phyloP scores from a whole-genome alignment of 2,888 invertebrate species.

The Atethmia centrago region DNA sequence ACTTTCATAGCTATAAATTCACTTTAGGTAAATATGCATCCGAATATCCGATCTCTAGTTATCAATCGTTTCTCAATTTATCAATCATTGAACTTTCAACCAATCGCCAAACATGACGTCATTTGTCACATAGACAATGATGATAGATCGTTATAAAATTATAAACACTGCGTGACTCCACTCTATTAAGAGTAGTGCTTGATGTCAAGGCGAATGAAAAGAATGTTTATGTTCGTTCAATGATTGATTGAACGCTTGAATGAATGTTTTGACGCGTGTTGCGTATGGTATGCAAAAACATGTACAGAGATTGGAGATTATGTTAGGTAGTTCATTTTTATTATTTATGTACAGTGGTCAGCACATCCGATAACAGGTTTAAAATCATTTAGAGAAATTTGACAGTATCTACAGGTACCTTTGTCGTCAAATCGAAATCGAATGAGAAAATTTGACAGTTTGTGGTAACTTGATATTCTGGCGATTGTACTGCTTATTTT shows the following conservation, averaged over 20 bases:
- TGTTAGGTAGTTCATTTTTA: neutral
- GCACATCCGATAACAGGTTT: no score
- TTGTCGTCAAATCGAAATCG: no score
- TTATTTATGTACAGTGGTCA: neutral
- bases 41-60: no score
- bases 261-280: constrained; percentile 37
- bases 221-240: constrained; percentile 20
- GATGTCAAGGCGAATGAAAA: constrained; percentile 53
- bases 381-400: no score
- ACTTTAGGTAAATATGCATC: no score
- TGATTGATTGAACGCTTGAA: constrained; percentile 46
- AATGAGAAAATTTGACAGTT: no score
- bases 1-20: no score
- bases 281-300: constrained; percentile 24
- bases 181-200: constrained; percentile 14
- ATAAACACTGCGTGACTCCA: constrained; percentile 28
- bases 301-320: neutral
- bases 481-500: neutral
- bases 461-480: no score
- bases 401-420: no score
- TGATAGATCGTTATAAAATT: constrained; percentile 49
- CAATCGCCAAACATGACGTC: constrained; percentile 4
- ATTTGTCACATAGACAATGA: constrained; percentile 42
- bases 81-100: constrained; percentile 35
- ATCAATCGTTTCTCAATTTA: constrained; percentile 28